Percentiles rank a stretch among this genome's conserved stretches.
Evolutionary conservation across 2,113 vertebrate species (phyloP).

Genomic region (Seriola aureovittata): DNA sequence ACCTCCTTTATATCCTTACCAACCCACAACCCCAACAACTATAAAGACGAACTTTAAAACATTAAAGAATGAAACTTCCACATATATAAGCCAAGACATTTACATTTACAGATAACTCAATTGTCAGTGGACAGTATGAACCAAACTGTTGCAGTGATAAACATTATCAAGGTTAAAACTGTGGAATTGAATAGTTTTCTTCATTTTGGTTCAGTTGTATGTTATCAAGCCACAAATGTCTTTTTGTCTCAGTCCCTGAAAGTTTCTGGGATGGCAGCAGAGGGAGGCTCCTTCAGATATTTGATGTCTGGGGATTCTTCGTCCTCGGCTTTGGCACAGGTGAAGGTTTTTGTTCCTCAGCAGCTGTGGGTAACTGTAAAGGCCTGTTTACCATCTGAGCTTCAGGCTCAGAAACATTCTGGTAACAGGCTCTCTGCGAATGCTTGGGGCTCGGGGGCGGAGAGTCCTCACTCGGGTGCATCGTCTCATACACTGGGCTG

Average conservation of each 20-base stretch:
- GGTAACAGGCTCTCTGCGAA: constrained; percentile 18
- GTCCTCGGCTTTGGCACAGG: constrained; percentile 79
- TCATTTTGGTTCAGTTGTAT: neutral
- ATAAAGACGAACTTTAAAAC: neutral
- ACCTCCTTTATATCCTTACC: neutral
- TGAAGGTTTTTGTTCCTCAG: constrained; percentile 39
- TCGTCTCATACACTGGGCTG: constrained; percentile 54
- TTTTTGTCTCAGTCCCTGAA: neutral
- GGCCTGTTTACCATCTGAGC: constrained; percentile 12
- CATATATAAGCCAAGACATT: neutral
- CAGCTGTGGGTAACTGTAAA: neutral
- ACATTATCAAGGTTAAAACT: neutral
- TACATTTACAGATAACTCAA: neutral
- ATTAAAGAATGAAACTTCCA: neutral
- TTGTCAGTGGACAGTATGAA: neutral
- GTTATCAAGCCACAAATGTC: neutral
- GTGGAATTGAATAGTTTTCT: neutral
- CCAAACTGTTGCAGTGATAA: neutral
- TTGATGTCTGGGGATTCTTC: constrained; percentile 37
- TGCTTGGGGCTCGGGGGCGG: neutral
- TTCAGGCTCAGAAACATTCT: constrained; percentile 21
- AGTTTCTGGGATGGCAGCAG: neutral
- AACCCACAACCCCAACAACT: neutral
- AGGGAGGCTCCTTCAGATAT: constrained; percentile 24
- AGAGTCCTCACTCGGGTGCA: constrained; percentile 25